Evolutionary conservation across 2,113 vertebrate genomes (phyloP).

Genomic region (Blennius ocellaris): DNA sequence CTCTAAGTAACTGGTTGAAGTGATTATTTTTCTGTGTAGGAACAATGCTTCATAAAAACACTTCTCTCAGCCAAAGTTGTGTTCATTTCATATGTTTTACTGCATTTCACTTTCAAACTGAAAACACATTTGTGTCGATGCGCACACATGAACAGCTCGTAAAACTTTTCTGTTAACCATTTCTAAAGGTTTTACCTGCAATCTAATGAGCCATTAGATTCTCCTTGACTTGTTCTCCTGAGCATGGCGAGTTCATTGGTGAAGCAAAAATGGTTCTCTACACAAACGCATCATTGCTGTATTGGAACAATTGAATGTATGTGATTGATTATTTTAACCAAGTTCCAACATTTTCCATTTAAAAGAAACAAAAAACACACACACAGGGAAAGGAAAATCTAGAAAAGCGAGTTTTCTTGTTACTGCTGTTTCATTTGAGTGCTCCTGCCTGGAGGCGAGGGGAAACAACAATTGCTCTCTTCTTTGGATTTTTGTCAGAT

Average conservation of each 20-base stretch:
- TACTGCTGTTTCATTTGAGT: background rate
- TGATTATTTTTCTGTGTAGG: background rate
- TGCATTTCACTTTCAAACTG: background rate
- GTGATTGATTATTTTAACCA: too few species aligned
- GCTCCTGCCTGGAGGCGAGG: background rate
- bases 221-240: background rate
- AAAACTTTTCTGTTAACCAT: background rate
- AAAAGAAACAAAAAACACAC: too few species aligned
- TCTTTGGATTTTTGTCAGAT: too few species aligned
- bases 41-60: background rate
- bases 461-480: too few species aligned
- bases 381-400: constrained; percentile 6
- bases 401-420: constrained; percentile 44
- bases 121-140: background rate
- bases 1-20: too few species aligned
- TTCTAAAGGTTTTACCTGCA: constrained; percentile 30
- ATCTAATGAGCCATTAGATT: background rate
- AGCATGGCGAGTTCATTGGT: background rate
- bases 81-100: too few species aligned
- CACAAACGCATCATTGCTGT: too few species aligned
- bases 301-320: too few species aligned
- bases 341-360: too few species aligned
- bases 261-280: background rate
- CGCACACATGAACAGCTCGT: background rate
- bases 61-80: too few species aligned